These are phyloP conservation scores for Podarcis lilfordi DNA, from an alignment of 2,797 vertebrate genomes.

Conservation along the genomic window DNA sequence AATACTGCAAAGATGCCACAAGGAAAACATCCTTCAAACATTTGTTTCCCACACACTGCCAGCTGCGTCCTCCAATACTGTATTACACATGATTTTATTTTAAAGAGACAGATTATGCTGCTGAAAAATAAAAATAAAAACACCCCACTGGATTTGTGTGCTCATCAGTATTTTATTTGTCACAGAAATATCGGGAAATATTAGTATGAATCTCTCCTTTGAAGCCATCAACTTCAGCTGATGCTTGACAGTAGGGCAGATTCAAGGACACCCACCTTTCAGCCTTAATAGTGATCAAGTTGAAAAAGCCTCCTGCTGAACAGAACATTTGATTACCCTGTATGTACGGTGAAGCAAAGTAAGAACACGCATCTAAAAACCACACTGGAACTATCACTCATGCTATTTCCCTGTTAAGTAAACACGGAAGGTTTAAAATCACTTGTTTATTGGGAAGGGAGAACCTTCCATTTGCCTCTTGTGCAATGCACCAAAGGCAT, in stretches of 20 bases:
- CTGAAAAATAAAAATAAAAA: neutral
- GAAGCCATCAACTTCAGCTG: slow-evolving; percentile 1
- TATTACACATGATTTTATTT: neutral
- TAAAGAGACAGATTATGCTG: neutral
- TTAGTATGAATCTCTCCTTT: neutral
- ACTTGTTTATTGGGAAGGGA: neutral
- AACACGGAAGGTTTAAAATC: slow-evolving; percentile 15
- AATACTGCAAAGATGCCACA: neutral
- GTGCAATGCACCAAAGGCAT: neutral
- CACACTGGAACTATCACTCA: neutral
- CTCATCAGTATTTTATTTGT: slow-evolving; percentile 3
- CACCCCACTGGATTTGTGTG: neutral
- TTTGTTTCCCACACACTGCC: neutral
- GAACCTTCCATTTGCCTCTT: neutral
- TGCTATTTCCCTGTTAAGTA: neutral
- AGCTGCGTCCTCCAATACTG: neutral
- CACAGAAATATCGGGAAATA: neutral
- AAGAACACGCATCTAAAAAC: neutral
- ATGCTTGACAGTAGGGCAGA: neutral
- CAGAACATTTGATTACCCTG: neutral
- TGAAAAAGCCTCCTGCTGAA: neutral
- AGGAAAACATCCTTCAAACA: neutral
- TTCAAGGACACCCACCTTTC: neutral
- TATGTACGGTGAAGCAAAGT: neutral
- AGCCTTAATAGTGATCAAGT: neutral